These are phyloP conservation scores for Trochalopteron elliotii DNA, from an alignment of 2,113 vertebrate species.

Conservation along the genomic window DNA sequence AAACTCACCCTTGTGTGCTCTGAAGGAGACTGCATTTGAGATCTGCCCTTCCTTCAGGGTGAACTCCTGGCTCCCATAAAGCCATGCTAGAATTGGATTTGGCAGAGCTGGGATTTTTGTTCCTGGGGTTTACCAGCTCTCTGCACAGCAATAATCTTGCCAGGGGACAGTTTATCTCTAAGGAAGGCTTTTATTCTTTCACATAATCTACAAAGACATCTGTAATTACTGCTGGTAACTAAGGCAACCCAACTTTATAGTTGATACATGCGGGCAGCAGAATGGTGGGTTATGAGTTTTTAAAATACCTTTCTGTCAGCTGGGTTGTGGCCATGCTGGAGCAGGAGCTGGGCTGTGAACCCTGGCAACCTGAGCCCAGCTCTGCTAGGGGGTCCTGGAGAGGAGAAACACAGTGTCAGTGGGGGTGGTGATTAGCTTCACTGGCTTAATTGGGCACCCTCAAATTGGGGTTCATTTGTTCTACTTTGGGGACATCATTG, in stretches of 20 bases:
- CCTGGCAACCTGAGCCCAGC: neutral
- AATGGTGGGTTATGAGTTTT: neutral
- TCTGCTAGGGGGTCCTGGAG: neutral
- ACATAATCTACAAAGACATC: slow-evolving; percentile 34
- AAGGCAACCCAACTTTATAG: slow-evolving; percentile 43
- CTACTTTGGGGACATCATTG: rapidly evolving
- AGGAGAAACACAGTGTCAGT: rapidly evolving
- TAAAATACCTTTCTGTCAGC: neutral
- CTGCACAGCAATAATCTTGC: neutral
- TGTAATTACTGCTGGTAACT: slow-evolving; percentile 66
- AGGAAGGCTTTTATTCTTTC: slow-evolving; percentile 40
- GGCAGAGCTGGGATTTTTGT: neutral
- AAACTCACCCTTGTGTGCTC: neutral
- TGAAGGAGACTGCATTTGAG: neutral
- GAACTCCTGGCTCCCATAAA: neutral
- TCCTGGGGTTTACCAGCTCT: slow-evolving; percentile 12
- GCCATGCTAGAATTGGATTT: neutral
- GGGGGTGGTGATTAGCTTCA: neutral
- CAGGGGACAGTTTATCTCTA: slow-evolving; percentile 40
- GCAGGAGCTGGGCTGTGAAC: neutral
- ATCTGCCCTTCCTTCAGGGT: neutral
- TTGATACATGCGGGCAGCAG: neutral
- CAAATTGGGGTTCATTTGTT: neutral
- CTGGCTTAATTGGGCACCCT: neutral
- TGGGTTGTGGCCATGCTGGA: rapidly evolving